A percentile compares a stretch with the other conserved stretches of the same genome.
phyloP scores from a whole-genome alignment of 1,140 invertebrate species.

The Probaryconus sp. region DNA sequence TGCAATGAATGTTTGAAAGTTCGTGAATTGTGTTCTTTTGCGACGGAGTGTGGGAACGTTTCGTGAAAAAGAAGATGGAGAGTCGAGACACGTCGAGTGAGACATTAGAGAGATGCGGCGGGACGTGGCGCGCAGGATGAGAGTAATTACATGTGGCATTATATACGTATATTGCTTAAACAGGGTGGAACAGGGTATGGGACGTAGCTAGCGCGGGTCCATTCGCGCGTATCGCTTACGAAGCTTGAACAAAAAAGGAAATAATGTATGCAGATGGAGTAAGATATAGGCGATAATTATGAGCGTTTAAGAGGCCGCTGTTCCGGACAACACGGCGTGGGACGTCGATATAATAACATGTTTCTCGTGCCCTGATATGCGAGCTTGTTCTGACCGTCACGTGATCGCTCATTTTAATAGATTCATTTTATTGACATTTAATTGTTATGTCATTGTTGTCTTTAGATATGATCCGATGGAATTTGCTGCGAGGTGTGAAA shows the following conservation, averaged over 20 bases:
- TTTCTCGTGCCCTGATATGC: conserved; percentile 55
- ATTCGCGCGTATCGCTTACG: conserved; percentile 31
- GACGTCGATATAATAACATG: conserved; percentile 72
- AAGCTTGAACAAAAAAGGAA: conserved; percentile 45
- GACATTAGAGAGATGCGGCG: conserved; percentile 55
- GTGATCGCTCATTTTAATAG: conserved; percentile 29
- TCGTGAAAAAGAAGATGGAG: conserved; percentile 20
- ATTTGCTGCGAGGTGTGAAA: no score
- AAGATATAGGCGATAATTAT: conserved; percentile 70
- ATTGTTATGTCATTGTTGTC: conserved; percentile 35
- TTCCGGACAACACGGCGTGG: conserved; percentile 63
- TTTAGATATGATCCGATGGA: no score
- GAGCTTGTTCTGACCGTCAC: conserved; percentile 24
- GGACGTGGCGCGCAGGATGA: conserved; percentile 53
- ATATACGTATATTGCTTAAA: conserved; percentile 50
- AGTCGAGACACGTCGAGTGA: conserved; percentile 27
- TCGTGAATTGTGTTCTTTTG: conserved; percentile 6
- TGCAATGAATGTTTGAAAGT: no score
- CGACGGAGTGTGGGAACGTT: conserved; percentile 38
- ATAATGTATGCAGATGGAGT: conserved; percentile 67
- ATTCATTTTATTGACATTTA: conserved; percentile 43
- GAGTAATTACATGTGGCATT: conserved; percentile 68
- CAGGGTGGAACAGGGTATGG: conserved; percentile 44
- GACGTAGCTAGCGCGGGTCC: conserved; percentile 25
- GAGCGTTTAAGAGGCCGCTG: conserved; percentile 66